Evolutionary conservation across 2,113 vertebrate species (phyloP).

Genomic region (Poeciliopsis occidentalis): DNA sequence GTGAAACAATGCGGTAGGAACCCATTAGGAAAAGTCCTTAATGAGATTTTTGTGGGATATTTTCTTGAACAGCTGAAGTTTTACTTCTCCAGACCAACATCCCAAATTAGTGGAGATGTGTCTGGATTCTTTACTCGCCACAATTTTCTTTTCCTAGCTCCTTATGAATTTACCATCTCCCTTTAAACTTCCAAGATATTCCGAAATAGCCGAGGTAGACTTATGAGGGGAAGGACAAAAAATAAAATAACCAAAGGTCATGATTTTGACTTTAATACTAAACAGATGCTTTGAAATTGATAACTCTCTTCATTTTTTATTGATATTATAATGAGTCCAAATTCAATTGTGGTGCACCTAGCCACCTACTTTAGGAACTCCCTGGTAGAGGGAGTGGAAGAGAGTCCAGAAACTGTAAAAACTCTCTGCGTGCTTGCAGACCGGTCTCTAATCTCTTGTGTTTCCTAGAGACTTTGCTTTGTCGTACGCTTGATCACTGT

Average conservation of each 20-base stretch:
- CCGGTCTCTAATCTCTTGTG: constrained; percentile 14
- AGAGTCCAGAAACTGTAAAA: background rate
- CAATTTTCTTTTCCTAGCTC: background rate
- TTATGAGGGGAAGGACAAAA: background rate
- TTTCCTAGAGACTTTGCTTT: constrained; percentile 52
- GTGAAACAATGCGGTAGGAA: background rate
- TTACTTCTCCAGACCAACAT: background rate
- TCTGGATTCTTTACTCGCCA: background rate
- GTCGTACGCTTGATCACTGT: constrained; percentile 50
- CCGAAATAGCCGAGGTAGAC: too few relatives aligned
- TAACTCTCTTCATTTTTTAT: background rate
- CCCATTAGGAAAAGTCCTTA: background rate
- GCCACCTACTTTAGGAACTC: background rate
- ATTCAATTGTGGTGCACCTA: background rate
- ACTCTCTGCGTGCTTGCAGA: background rate
- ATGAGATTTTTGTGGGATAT: background rate
- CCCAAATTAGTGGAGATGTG: background rate
- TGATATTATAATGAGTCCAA: background rate
- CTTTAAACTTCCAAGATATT: background rate
- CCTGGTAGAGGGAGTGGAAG: background rate
- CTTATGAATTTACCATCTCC: background rate
- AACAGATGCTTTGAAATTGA: background rate
- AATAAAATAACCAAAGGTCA: background rate
- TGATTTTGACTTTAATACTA: background rate
- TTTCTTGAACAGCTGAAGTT: constrained; percentile 1